Base-by-base conservation (phyloP, 1,140 invertebrate species). In the Heliothis subflexa region DNA sequence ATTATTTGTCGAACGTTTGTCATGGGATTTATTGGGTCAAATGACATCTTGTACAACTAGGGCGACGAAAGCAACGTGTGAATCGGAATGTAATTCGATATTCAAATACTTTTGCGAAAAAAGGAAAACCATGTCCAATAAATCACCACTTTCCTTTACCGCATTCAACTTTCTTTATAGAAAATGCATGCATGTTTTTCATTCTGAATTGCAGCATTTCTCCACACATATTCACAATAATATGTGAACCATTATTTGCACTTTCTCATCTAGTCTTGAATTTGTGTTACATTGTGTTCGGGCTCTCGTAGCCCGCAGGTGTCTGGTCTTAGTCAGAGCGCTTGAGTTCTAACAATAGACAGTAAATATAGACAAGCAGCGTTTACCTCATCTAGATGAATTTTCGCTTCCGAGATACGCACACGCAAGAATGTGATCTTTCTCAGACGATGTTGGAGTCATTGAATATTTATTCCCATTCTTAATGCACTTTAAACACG, bases 1-100 rank as follows among this genome's bases (percentile, higher is more conserved):
- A 82, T 86, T 85, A 82, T 85, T 85, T 78, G 50, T 66, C 52
- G 74, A 81, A 73, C 80, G 68, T 83, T 84, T 82, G 81, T 81
- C 80, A 81, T 62, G 52, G 59, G 76, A 81, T 59, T 82, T 78
- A 81, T 80, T 78, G 78, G 78, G 70, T 80, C 81, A 79, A 62
- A 61, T 33, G 40, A 62, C 61, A 73, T 79, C 55, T 66, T 57
- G 52, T 73, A 77, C 18, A 71, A 75, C 21, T 78, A 47, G 49
- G 76, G 77, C n/a, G 25, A 54, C 62, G 49, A 62, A 33, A 64
- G 13, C 40, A 28, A 47, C 21, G 33, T n/a, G 70, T 59, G 68
- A 55, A 73, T 74, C 45, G 10, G 25, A 55, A 40, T 40, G 33
- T 40, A 40, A 40, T 40, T 40, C 9, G 33, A 40, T 40, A 40